Evolutionary conservation across 2,797 vertebrate species (phyloP), one percentile per base, ranked within the genome.

Genomic region (Micromesistius poutassou): DNA sequence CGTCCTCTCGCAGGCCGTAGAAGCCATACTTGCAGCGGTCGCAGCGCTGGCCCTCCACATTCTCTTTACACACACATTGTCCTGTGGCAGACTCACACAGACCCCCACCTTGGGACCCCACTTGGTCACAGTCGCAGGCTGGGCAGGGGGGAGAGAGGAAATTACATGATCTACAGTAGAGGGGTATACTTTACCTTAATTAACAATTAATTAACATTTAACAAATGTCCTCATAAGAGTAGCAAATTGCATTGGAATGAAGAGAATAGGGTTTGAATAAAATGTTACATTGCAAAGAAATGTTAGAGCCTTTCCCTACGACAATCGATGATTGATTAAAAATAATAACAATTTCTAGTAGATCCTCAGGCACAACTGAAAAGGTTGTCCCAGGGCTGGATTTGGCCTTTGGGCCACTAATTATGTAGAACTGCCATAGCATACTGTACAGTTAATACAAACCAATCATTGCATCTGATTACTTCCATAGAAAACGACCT

Each of bases 111-210:
- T 92, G 0, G 0, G 95, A 93, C 0, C 96, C 96, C 0, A 81
- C 88, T 0, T 89, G 88, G 83, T 95, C 86, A 74, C 97, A 98
- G 79, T 89, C 82, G 82, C 96, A 98, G 0, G 95, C 97, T 97
- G 79, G 31, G 30, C 55, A 13, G 73, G 3, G 66, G 30, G 31
- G 55, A 76, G 0, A 40, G 71, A 72, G 71, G 28, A 71, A 35
- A 70, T 30, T 4, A 25, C 42, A 74, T 28, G 62, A 16, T n/a
- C 10, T 13, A 66, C 22, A n/a, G 62, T 7, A 13, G 66, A 30
- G 5, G 3, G 22, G n/a, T 12, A 42, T n/a, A n/a, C n/a, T 7
- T 30, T 9, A 46, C 10, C 31, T 30, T 6, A 30, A 30, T 46
- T 19, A 35, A 22, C 28, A 5, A 16, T n/a, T n/a, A n/a, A n/a